phyloP scores from a whole-genome alignment of 2,797 vertebrate species.

The Esox lucius region DNA sequence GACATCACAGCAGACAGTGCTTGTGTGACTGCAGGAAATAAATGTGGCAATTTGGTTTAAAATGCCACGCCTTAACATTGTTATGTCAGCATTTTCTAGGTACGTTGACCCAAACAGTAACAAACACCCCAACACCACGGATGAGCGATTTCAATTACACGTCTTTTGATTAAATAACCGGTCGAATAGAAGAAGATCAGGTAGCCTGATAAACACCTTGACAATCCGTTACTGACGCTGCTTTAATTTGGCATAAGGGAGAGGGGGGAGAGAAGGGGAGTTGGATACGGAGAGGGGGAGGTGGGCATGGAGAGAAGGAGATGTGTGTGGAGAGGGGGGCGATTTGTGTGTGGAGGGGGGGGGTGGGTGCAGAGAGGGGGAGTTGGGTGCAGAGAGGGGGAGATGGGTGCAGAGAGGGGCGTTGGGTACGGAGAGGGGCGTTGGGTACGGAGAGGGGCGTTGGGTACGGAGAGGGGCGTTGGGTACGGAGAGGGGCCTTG shows the following conservation, averaged over 20 bases:
- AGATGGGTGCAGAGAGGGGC: neutral
- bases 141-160: conserved; percentile 84
- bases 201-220: conserved; percentile 78
- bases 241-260: conserved; percentile 48
- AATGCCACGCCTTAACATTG: neutral
- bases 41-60: conserved; percentile 74
- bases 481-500: too few species aligned
- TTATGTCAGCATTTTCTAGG: neutral
- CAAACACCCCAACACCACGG: conserved; percentile 37
- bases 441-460: neutral
- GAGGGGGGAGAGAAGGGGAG: neutral
- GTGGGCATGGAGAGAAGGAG: neutral
- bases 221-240: conserved; percentile 80
- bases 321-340: neutral
- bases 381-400: too few species aligned
- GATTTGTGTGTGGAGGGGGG: neutral
- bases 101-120: neutral
- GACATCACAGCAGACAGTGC: conserved; percentile 56
- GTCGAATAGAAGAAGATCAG: conserved; percentile 75
- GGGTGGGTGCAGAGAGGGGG: too few species aligned
- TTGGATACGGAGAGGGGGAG: neutral
- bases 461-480: conserved; percentile 37
- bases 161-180: conserved; percentile 86
- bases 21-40: conserved; percentile 82
- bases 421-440: conserved; percentile 35